Evolutionary conservation across 30 jellyfish, hydroid and myxozoan genomes (phyloP), one percentile per base, ranked within the genome.

Genomic region (Turritopsis rubra): DNA sequence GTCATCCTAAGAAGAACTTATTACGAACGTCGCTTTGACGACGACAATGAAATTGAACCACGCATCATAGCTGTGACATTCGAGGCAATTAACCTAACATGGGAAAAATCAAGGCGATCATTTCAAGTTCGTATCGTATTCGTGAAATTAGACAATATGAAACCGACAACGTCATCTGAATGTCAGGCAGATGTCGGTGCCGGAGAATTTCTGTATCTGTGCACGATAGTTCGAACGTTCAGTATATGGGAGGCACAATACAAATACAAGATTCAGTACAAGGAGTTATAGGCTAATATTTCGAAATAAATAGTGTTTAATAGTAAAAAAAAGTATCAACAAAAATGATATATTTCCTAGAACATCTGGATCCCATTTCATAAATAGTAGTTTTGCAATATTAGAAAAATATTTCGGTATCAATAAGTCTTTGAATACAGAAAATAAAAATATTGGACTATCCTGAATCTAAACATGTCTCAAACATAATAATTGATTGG

Each of bases 11-110:
- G n/a, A 4, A 29, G 87, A 18, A 22, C 81, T 18, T 41, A 52
- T 20, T 41, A 65, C 29, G 87, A 80, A 23, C 76, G 21, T 23
- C 81, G 66, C 28, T 65, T 41, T 17, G 79, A 65, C 23, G 70
- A 20, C 23, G 30, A 21, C 20, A 24, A 65, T 1, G 65, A 26
- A 1, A 74, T 9, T 24, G 65, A 26, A 9, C 65, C 82, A 74
- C 41, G 24, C n/a, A 25, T 82, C 53, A 72, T 82, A 29, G 29
- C 88, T 0, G 76, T 71, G 20, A 20, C 88, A n/a, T 82, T 82
- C 72, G 88, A 82, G 30, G 73, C n/a, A 21, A 70, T 82, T n/a
- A 41, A 70, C 21, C 21, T 80, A 19, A 27, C 87, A 52, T 30
- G 41, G 54, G 73, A 1, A 9, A 19, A 71, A 24, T n/a, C 28